Conservation (phyloP, 2,797 vertebrate species). For the Yasuhikotakia modesta region DNA sequence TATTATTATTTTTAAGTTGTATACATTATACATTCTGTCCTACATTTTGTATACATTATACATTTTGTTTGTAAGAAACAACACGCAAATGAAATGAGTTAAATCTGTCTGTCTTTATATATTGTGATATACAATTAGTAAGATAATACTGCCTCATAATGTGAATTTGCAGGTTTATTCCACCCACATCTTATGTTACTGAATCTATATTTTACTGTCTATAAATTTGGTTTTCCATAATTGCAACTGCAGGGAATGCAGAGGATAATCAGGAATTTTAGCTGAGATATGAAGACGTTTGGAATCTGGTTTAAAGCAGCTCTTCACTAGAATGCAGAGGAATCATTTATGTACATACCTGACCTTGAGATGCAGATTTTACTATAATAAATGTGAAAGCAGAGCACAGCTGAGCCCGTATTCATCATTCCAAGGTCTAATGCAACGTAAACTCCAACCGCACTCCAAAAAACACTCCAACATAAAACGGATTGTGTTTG, state of each 20-base stretch:
- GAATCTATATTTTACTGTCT: neutral
- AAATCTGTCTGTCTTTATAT: no score
- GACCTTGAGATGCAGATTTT: conserved; percentile 21
- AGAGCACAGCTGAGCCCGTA: neutral
- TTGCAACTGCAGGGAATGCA: neutral
- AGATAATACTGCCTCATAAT: no score
- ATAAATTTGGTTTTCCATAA: neutral
- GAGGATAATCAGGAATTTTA: no score
- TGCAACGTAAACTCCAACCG: neutral
- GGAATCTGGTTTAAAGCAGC: neutral
- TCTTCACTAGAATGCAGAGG: neutral
- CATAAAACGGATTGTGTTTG: neutral
- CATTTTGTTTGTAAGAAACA: no score
- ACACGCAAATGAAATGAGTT: no score
- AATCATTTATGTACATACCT: neutral
- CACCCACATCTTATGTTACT: no score
- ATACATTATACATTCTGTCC: no score
- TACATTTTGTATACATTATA: no score
- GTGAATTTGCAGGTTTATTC: no score
- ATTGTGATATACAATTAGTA: no score
- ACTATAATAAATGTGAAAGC: conserved; percentile 5
- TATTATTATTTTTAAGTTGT: no score
- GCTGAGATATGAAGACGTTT: neutral
- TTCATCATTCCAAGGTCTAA: conserved; percentile 19
- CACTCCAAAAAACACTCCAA: neutral